Evolutionary conservation across 2,888 invertebrate species (phyloP), one percentile per base, ranked within the genome.

Genomic region (Cheilosia urbana): DNA sequence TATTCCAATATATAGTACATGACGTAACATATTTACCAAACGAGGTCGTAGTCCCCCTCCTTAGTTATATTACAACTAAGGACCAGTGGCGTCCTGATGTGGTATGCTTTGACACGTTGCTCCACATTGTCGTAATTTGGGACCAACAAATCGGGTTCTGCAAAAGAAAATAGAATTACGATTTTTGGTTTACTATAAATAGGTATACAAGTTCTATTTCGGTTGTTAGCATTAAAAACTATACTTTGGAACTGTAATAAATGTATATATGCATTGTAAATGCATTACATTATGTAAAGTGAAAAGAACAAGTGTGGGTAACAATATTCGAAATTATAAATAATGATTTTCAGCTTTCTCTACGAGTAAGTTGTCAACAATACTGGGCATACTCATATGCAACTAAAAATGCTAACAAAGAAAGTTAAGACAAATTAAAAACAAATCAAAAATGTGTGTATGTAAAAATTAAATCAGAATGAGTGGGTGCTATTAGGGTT

Each of bases 1-100:
- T 30, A 30, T 9, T 30, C 9, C 9, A 9, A 37, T 37, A 3
- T 13, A 13, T 13, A 37, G 13, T 2, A 37, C 4, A 1, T 37
- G 37, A 37, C 37, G 89, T 42, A 6, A n/a, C 17, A 21, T 1
- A 15, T 90, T 90, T 88, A 92, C 92, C 92, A 92, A 88, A 90
- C 90, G 49, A 91, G 88, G 53, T 87, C 88, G 87, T 88, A 89
- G 79, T 89, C 88, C 76, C 88, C 88, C 58, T 87, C 89, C 79
- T 89, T 88, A 57, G 89, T 91, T 83, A 92, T 89, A 87, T 92
- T 90, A 90, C 92, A 92, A 88, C 90, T 91, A 78, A 92, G 90
- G 75, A 91, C 90, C 83, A 92, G 90, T 82, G 90, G 89, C 72
- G 63, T 58, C 89, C 90, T 91, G 87, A 92, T 92, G 81, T 89